Evolutionary conservation across 2,797 vertebrate genomes (phyloP).

Genomic region (Rhincodon typus): DNA sequence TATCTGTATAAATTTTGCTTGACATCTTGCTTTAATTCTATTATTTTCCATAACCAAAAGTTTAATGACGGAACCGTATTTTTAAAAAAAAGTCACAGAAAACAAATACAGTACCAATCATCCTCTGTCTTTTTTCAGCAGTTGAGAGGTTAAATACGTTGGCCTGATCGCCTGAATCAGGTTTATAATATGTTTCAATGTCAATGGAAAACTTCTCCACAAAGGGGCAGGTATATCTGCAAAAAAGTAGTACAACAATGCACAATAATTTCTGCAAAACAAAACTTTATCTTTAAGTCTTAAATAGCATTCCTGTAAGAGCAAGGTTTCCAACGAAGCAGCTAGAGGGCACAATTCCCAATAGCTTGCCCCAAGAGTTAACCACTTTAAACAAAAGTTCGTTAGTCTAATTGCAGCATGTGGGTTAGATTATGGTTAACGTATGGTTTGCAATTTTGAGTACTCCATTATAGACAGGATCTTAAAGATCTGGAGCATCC

Average conservation of each 20-base stretch:
- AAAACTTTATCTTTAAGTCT: background rate
- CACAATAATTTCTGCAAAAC: background rate
- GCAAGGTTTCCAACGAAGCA: background rate
- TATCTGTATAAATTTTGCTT: background rate
- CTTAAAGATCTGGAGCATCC: background rate
- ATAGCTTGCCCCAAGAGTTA: background rate
- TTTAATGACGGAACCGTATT: background rate
- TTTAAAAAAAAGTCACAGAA: background rate
- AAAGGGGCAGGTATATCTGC: constrained; percentile 93
- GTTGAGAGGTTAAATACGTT: constrained; percentile 88
- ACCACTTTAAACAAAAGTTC: background rate
- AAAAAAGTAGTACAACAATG: constrained; percentile 17
- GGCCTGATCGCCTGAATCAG: constrained; percentile 76
- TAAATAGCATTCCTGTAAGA: background rate
- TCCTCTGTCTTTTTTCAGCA: constrained; percentile 78
- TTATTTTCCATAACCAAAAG: background rate
- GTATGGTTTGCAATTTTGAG: background rate
- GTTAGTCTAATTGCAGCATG: background rate
- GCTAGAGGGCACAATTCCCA: background rate
- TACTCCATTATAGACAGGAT: background rate
- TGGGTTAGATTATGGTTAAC: background rate
- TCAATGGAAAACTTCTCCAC: constrained; percentile 99
- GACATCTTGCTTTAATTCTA: background rate
- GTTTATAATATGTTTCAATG: constrained; percentile 94
- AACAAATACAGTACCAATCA: constrained; percentile 64